These are phyloP conservation scores for Brachionus angularis DNA, from an alignment of 1,140 invertebrate species.

Conservation along the genomic window DNA sequence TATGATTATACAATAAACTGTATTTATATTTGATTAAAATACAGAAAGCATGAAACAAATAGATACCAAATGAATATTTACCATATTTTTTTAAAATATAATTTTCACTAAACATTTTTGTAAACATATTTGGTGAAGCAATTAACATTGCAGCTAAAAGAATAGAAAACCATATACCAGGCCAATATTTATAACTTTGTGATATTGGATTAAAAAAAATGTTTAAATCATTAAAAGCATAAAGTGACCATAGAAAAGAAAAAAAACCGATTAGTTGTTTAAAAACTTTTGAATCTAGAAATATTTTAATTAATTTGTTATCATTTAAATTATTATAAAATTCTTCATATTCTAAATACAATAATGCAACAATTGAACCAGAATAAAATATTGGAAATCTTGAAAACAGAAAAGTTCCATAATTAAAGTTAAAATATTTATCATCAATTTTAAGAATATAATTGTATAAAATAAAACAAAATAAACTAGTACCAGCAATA, in stretches of 20 bases:
- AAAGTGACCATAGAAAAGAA: neutral
- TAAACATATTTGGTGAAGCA: slow-evolving; percentile 2
- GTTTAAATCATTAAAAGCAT: neutral
- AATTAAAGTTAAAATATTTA: neutral
- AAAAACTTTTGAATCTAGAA: too few relatives aligned
- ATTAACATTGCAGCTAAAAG: neutral
- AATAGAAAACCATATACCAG: slow-evolving; percentile 11
- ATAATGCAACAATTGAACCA: neutral
- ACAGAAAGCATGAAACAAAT: slow-evolving; percentile 7
- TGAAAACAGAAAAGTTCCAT: neutral
- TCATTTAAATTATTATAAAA: neutral
- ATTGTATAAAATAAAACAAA: neutral
- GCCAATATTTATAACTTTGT: neutral
- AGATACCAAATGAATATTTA: slow-evolving; percentile 26
- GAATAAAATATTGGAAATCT: neutral
- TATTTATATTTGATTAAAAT: neutral
- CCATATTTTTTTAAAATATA: neutral
- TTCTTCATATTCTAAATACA: neutral
- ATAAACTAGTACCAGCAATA: neutral
- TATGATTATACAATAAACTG: neutral
- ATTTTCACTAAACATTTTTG: slow-evolving; percentile 4
- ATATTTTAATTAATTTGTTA: neutral
- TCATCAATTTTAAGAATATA: neutral
- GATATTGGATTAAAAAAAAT: neutral
- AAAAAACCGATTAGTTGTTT: too few relatives aligned